phyloP scores from a whole-genome alignment of 2,113 vertebrate genomes.

The Zapus hudsonius region DNA sequence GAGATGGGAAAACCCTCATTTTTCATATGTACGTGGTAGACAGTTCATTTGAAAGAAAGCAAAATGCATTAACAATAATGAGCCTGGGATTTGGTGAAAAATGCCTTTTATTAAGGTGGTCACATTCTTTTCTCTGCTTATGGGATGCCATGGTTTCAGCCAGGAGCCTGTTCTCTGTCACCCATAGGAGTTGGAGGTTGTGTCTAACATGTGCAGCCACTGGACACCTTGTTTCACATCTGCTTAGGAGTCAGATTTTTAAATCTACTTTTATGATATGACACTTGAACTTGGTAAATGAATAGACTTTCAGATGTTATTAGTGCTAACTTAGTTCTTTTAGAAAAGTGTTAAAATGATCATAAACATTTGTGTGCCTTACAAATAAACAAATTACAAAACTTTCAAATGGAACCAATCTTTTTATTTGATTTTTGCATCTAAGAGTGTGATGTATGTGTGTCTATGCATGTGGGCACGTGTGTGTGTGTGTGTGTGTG shows the following conservation, averaged over 20 bases:
- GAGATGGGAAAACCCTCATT: not conserved
- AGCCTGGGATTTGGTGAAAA: not conserved
- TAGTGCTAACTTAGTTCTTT: not conserved
- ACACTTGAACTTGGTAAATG: not conserved
- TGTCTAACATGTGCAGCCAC: accelerated
- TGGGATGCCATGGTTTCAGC: not conserved
- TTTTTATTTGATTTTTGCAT: not conserved
- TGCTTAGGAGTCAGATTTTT: not conserved
- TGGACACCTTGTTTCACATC: not conserved
- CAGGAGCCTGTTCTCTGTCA: not conserved
- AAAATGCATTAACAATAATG: not conserved
- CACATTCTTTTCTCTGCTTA: not conserved
- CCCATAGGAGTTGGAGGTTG: accelerated
- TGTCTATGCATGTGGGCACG: not conserved
- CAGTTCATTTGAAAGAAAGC: not conserved
- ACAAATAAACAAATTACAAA: conserved; percentile 47
- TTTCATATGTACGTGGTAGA: not conserved
- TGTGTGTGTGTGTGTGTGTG: not conserved
- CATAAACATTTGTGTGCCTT: conserved; percentile 3
- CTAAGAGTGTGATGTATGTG: not conserved
- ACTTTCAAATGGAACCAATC: not conserved
- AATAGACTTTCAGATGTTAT: not conserved
- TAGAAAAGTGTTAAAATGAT: conserved; percentile 29
- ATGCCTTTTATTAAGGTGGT: no score
- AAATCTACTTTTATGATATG: not conserved